Base-by-base conservation (phyloP, 2,113 vertebrate genomes). In the Petroica traversi region DNA sequence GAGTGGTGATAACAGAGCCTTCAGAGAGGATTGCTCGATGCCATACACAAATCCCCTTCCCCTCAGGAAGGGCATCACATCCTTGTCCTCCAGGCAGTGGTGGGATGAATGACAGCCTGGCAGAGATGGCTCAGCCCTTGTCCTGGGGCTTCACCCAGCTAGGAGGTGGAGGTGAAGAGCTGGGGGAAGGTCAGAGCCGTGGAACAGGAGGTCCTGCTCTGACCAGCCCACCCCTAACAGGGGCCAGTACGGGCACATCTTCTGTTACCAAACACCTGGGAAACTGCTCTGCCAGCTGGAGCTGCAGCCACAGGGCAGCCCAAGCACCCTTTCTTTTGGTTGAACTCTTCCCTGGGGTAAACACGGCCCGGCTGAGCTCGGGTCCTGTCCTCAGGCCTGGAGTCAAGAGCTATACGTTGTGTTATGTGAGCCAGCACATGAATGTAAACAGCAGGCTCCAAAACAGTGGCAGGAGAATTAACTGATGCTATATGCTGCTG, bases 391-490 rank as follows among this genome's bases (percentile, higher is more conserved):
- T 94, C 38, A 95, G 63, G 74, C n/a, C 69, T 87, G 77, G 62
- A 96, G 93, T 95, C 94, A 95, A 36, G 89, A 88, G 69, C 94
- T 59, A 82, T 97, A 94, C 75, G 52, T 95, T 76, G 82, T 95
- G 93, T 81, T 91, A 94, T 82, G 81, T 75, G 86, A 94, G 93
- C 84, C 89, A 95, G 89, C 62, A 45, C 74, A 82, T 71, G 79
- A 91, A 94, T 95, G 96, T 96, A 97, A 95, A 97, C 94, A 97
- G 77, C 93, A 91, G 94, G 88, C 93, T 97, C 96, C 95, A 96
- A 97, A 97, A 95, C 96, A 97, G 95, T 95, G 95, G 96, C 96
- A 96, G 87, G 29, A 94, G 93, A 92, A 92, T 96, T 95, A 96
- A 82, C 93, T 96, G 96, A 95, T 97, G 94, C 94, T 97, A 59